Conservation (phyloP, 2,888 invertebrate genomes). For the Pseudeuparius sepicola region DNA sequence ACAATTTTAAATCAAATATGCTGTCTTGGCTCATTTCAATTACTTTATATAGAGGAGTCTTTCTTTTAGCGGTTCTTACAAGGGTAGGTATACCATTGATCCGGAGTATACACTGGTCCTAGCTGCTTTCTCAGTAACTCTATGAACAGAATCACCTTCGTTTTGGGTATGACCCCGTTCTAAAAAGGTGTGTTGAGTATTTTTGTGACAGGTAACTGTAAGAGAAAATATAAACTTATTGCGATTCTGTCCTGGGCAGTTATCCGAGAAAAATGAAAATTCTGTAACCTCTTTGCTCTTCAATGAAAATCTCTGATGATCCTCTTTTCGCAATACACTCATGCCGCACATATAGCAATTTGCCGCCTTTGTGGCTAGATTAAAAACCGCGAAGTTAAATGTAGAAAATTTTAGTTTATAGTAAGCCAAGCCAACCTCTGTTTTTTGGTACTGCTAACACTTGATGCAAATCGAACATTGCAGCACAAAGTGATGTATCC, state of each 20-base stretch:
- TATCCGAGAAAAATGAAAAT: slow-evolving; percentile 16
- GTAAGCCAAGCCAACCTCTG: slow-evolving; percentile 7
- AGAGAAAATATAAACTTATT: slow-evolving; percentile 14
- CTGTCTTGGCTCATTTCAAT: slow-evolving; percentile 14
- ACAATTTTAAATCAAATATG: slow-evolving; percentile 12
- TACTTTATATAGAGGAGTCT: slow-evolving; percentile 14
- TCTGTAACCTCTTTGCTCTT: slow-evolving; percentile 8
- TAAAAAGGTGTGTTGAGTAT: slow-evolving; percentile 14
- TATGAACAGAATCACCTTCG: slow-evolving; percentile 15
- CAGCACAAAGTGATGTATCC: too few species aligned
- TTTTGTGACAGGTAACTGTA: too few species aligned
- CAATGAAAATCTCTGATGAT: slow-evolving; percentile 5
- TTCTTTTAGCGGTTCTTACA: slow-evolving; percentile 13
- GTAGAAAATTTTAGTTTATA: slow-evolving; percentile 7
- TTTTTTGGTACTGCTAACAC: slow-evolving; percentile 6
- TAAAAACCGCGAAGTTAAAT: slow-evolving; percentile 9
- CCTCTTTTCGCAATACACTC: slow-evolving; percentile 5
- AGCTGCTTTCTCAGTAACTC: slow-evolving; percentile 12
- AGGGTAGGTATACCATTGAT: slow-evolving; percentile 16
- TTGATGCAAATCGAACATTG: too few species aligned
- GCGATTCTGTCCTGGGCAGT: slow-evolving; percentile 15
- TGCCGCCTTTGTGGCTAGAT: slow-evolving; percentile 3
- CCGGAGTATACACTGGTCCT: slow-evolving; percentile 14
- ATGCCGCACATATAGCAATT: slow-evolving; percentile 5
- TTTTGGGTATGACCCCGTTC: slow-evolving; percentile 16